phyloP scores from a whole-genome alignment of 2,797 vertebrate genomes.

The Acridotheres tristis region DNA sequence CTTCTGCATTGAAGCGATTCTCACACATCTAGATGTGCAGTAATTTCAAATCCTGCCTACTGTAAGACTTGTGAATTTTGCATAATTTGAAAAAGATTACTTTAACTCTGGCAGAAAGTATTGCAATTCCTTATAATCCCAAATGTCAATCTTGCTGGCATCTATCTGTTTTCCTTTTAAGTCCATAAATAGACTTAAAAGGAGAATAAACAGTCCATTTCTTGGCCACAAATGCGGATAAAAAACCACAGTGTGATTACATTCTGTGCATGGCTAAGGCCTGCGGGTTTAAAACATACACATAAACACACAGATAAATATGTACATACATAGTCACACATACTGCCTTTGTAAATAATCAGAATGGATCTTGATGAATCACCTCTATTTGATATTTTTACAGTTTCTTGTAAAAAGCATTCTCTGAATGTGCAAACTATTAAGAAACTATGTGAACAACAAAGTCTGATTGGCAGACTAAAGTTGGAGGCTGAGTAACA shows the following conservation, averaged over 20 bases:
- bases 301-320: neutral
- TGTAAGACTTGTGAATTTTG: neutral
- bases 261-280: neutral
- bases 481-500: neutral
- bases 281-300: neutral
- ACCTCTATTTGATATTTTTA: neutral
- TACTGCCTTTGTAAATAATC: neutral
- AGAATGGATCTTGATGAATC: neutral
- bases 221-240: neutral
- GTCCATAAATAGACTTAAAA: neutral
- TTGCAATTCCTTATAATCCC: neutral
- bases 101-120: neutral
- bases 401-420: neutral
- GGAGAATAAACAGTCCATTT: neutral
- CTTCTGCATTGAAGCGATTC: neutral
- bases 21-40: neutral
- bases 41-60: neutral
- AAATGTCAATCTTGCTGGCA: neutral
- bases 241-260: neutral
- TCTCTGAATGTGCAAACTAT: neutral
- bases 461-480: conserved; percentile 7
- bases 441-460: conserved; percentile 13
- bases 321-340: neutral
- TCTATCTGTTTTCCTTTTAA: neutral
- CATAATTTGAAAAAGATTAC: neutral